A percentile compares a stretch with the other conserved stretches of the same genome.
Conservation (phyloP, 2,797 vertebrate species). For the Ambastaia sidthimunki region DNA sequence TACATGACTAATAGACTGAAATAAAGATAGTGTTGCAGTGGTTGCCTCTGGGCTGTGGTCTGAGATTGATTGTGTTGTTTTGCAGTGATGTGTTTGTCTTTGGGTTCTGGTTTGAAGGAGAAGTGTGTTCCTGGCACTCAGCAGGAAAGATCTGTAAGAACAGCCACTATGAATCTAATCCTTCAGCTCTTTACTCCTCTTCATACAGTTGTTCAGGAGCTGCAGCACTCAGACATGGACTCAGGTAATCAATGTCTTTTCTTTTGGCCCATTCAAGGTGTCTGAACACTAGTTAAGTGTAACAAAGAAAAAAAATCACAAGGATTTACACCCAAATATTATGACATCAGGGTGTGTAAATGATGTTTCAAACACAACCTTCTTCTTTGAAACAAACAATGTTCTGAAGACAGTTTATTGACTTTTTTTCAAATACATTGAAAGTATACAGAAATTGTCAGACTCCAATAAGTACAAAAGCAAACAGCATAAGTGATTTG, state of each 20-base stretch:
- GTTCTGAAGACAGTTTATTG: too few relatives aligned
- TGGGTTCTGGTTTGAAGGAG: constrained; percentile 74
- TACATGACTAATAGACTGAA: too few relatives aligned
- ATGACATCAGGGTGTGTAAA: too few relatives aligned
- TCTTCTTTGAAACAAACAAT: too few relatives aligned
- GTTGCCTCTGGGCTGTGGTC: too few relatives aligned
- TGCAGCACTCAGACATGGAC: constrained; percentile 21
- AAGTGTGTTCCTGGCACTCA: constrained; percentile 66
- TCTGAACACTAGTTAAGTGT: neutral
- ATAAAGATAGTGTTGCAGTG: too few relatives aligned
- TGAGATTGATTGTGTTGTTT: constrained; percentile 7
- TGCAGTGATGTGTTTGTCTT: constrained; percentile 72
- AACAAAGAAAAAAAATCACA: neutral
- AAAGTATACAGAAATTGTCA: too few relatives aligned
- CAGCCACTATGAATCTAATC: constrained; percentile 66
- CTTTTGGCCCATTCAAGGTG: neutral
- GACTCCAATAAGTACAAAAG: too few relatives aligned
- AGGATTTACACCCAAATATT: too few relatives aligned
- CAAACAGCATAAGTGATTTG: too few relatives aligned
- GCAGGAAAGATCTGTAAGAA: constrained; percentile 55
- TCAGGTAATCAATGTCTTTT: constrained; percentile 46
- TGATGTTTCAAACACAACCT: too few relatives aligned
- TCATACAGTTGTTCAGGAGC: constrained; percentile 59
- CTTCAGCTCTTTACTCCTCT: constrained; percentile 70
- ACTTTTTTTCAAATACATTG: too few relatives aligned